A percentile compares a stretch with the other conserved stretches of the same genome.
phyloP scores from a whole-genome alignment of 2,797 vertebrate species.

The Xenentodon cancila region DNA sequence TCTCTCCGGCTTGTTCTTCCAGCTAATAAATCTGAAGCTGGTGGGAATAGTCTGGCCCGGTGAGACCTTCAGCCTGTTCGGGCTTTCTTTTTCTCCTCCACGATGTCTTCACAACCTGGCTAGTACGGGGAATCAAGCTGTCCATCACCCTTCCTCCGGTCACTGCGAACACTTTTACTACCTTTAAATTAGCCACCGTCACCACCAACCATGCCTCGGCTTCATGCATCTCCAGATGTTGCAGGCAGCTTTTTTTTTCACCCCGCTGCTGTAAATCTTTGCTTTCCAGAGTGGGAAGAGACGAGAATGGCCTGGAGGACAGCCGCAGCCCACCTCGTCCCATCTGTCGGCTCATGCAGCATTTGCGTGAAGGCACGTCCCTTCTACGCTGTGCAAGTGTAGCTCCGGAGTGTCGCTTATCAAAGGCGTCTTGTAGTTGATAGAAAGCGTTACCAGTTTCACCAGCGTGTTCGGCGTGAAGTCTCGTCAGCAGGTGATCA shows the following conservation, averaged over 20 bases:
- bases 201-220: conserved; percentile 52
- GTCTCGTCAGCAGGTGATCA: too few species aligned
- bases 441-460: neutral
- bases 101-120: conserved; percentile 60
- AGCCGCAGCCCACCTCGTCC: conserved; percentile 69
- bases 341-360: conserved; percentile 71
- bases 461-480: too few species aligned
- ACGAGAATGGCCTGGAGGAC: conserved; percentile 56
- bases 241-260: conserved; percentile 27
- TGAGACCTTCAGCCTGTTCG: conserved; percentile 50
- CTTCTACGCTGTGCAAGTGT: conserved; percentile 1
- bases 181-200: conserved; percentile 79
- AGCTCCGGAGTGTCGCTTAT: too few species aligned
- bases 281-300: conserved; percentile 37
- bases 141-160: conserved; percentile 69
- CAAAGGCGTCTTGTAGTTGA: neutral
- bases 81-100: conserved; percentile 54
- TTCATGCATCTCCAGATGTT: conserved; percentile 70
- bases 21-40: conserved; percentile 63
- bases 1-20: conserved; percentile 36
- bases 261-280: conserved; percentile 65
- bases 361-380: conserved; percentile 26
- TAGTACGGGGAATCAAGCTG: conserved; percentile 64
- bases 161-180: conserved; percentile 73
- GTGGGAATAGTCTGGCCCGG: conserved; percentile 40